Conservation (phyloP, 1,140 invertebrate genomes). For the Apis florea region DNA sequence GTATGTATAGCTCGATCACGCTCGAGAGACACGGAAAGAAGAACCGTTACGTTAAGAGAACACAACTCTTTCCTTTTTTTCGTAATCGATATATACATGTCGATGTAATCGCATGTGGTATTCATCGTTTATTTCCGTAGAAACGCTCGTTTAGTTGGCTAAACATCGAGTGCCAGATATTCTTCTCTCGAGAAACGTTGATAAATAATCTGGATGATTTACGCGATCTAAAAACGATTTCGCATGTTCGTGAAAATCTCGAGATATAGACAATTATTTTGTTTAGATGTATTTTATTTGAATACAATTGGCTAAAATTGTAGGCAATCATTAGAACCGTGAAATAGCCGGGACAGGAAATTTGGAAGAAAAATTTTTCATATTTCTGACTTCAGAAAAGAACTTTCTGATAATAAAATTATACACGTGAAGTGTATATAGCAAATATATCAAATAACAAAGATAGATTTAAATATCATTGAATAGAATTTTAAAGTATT, state of each 20-base stretch:
- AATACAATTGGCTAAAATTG: too few relatives aligned
- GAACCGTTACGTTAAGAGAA: slow-evolving; percentile 12
- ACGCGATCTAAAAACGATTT: slow-evolving; percentile 7
- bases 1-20: not conserved
- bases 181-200: slow-evolving; percentile 4
- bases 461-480: too few relatives aligned
- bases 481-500: too few relatives aligned
- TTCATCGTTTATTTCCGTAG: slow-evolving; percentile 46
- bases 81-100: slow-evolving; percentile 8
- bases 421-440: too few relatives aligned
- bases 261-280: not conserved
- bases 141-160: not conserved
- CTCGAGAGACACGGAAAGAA: slow-evolving; percentile 4
- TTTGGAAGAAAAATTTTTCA: too few relatives aligned
- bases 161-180: slow-evolving; percentile 32
- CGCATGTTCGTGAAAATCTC: not conserved
- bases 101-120: slow-evolving; percentile 25
- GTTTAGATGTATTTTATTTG: not conserved
- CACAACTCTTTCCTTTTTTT: slow-evolving; percentile 4
- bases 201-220: slow-evolving; percentile 42
- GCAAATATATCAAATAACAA: too few relatives aligned
- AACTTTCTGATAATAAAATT: too few relatives aligned
- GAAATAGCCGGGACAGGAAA: too few relatives aligned
- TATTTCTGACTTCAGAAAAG: too few relatives aligned
- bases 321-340: too few relatives aligned